Evolutionary conservation across 2,113 vertebrate species (phyloP).

Genomic region (Oryzias curvinotus): DNA sequence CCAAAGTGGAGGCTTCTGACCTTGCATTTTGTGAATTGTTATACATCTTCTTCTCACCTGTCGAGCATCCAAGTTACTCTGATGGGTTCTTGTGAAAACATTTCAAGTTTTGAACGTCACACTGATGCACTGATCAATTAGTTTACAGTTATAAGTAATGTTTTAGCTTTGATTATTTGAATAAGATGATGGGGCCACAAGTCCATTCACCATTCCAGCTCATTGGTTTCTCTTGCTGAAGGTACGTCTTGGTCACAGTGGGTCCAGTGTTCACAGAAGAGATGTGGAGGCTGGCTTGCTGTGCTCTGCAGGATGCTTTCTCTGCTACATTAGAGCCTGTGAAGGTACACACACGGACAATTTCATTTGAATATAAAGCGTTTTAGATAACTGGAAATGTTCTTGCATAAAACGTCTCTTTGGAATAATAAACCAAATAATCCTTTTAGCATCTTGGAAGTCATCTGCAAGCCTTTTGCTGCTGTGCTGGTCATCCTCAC

Average conservation of each 20-base stretch:
- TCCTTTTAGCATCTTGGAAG: not conserved
- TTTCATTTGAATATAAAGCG: not conserved
- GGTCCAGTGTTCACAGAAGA: constrained; percentile 96
- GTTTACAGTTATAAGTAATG: too few relatives aligned
- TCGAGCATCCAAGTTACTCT: too few relatives aligned
- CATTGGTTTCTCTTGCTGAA: constrained; percentile 37
- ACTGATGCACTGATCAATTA: too few relatives aligned
- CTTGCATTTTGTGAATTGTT: too few relatives aligned
- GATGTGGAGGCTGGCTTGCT: constrained; percentile 97
- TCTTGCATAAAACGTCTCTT: not conserved
- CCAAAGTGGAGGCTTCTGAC: too few relatives aligned
- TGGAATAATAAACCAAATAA: constrained; percentile 9
- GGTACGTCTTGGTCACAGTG: constrained; percentile 93
- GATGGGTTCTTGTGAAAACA: too few relatives aligned
- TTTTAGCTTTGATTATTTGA: too few relatives aligned
- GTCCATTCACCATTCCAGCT: not conserved
- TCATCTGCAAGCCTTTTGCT: constrained; percentile 36
- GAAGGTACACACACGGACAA: constrained; percentile 80
- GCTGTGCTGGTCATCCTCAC: constrained; percentile 22
- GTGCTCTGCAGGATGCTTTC: constrained; percentile 94
- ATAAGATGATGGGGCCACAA: too few relatives aligned
- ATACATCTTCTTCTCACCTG: too few relatives aligned
- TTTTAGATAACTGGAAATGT: too few relatives aligned
- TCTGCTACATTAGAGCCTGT: constrained; percentile 94
- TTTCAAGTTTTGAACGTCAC: too few relatives aligned